Evolutionary conservation across 2,888 invertebrate genomes (phyloP).

Genomic region (Frankliniella intonsa): DNA sequence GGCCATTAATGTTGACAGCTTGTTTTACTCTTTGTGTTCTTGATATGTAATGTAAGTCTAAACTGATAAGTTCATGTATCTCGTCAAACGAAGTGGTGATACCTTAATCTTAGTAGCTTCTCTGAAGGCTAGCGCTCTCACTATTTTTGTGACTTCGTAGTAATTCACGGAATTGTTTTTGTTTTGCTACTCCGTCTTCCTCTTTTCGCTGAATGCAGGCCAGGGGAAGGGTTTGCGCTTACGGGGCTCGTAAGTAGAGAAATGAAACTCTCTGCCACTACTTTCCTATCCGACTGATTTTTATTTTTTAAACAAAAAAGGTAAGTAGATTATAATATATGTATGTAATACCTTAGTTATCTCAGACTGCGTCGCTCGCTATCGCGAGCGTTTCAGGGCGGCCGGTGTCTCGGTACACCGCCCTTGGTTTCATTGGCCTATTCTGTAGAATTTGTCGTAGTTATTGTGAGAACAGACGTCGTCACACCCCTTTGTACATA

Average conservation of each 20-base stretch:
- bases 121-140: neutral
- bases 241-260: neutral
- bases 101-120: neutral
- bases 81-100: slow-evolving; percentile 19
- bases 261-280: neutral
- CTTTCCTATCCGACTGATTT: slow-evolving; percentile 11
- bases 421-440: slow-evolving; percentile 22
- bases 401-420: neutral
- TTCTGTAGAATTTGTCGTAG: neutral
- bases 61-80: neutral
- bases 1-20: neutral
- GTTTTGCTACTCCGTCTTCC: neutral
- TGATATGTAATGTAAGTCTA: neutral
- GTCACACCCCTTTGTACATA: neutral
- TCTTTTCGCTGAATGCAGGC: neutral
- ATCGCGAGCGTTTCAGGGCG: neutral
- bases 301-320: neutral
- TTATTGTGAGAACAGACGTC: slow-evolving; percentile 2
- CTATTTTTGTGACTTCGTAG: neutral
- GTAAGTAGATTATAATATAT: too few relatives aligned
- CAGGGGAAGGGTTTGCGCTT: neutral
- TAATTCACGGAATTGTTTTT: neutral
- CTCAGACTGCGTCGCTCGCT: neutral
- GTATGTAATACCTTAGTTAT: neutral
- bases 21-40: neutral